These are phyloP conservation scores for Rousettus madagascariensis DNA, from an alignment of 2,797 vertebrate genomes.

Conservation along the genomic window DNA sequence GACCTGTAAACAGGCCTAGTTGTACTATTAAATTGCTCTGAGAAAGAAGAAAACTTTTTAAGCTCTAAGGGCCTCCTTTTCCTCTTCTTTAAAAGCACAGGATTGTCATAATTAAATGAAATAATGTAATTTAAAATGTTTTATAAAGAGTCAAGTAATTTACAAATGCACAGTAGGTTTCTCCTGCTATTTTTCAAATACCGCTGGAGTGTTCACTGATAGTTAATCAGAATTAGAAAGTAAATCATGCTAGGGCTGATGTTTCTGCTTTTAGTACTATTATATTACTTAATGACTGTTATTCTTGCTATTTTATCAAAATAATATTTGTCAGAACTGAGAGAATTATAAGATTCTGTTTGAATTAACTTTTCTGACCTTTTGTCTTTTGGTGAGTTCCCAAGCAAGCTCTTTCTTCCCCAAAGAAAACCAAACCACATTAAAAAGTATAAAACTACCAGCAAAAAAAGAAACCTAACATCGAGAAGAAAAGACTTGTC, in stretches of 20 bases:
- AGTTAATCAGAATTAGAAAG: not conserved
- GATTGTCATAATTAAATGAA: not conserved
- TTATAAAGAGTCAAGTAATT: not conserved
- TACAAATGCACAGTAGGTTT: not conserved
- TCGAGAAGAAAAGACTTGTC: not conserved
- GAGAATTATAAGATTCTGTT: not conserved
- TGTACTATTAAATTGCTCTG: not conserved
- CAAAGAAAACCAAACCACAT: not conserved
- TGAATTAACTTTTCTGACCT: not conserved
- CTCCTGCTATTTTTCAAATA: not conserved
- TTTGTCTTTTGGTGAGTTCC: not conserved
- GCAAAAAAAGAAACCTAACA: not conserved
- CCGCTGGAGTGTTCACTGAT: not conserved
- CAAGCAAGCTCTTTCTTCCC: not conserved
- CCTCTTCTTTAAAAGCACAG: not conserved
- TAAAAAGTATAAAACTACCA: not conserved
- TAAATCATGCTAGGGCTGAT: not conserved
- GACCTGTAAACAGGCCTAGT: not conserved
- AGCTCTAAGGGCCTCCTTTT: not conserved
- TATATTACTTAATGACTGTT: not conserved
- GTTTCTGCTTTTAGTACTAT: not conserved
- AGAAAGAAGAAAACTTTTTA: not conserved
- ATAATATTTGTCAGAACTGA: not conserved
- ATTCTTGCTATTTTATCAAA: not conserved
- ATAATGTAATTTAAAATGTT: not conserved